phyloP scores from a whole-genome alignment of 2,797 vertebrate genomes.

The Enteromius fasciolatus region DNA sequence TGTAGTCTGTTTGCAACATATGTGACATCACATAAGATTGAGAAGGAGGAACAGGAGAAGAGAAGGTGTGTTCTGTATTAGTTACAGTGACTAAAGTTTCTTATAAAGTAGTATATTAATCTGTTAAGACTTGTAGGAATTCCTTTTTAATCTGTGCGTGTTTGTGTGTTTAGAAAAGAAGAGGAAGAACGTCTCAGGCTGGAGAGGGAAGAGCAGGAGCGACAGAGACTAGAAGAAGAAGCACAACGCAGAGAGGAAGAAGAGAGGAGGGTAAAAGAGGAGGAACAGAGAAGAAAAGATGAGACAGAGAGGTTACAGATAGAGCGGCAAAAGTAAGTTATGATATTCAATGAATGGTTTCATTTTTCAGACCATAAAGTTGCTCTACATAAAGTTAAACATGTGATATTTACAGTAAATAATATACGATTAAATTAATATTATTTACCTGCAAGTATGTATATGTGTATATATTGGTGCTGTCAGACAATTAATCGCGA shows the following conservation, averaged over 20 bases:
- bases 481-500: too few relatives aligned
- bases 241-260: constrained; percentile 84
- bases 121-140: background rate
- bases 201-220: constrained; percentile 86
- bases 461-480: too few relatives aligned
- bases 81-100: background rate
- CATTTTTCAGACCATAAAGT: background rate
- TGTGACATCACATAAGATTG: constrained; percentile 94
- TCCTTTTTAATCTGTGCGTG: background rate
- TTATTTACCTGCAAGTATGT: background rate
- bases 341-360: background rate
- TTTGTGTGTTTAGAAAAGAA: constrained; percentile 74
- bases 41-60: constrained; percentile 94
- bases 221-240: constrained; percentile 86
- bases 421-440: background rate
- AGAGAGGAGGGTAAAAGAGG: constrained; percentile 85
- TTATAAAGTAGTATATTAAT: background rate
- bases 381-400: background rate
- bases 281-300: constrained; percentile 85
- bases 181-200: constrained; percentile 88
- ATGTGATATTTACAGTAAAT: background rate
- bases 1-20: constrained; percentile 94
- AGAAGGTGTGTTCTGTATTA: constrained; percentile 80
- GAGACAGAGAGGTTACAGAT: constrained; percentile 88
- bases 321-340: constrained; percentile 92